phyloP scores from a whole-genome alignment of 2,797 vertebrate species.

The Siniperca obscura region DNA sequence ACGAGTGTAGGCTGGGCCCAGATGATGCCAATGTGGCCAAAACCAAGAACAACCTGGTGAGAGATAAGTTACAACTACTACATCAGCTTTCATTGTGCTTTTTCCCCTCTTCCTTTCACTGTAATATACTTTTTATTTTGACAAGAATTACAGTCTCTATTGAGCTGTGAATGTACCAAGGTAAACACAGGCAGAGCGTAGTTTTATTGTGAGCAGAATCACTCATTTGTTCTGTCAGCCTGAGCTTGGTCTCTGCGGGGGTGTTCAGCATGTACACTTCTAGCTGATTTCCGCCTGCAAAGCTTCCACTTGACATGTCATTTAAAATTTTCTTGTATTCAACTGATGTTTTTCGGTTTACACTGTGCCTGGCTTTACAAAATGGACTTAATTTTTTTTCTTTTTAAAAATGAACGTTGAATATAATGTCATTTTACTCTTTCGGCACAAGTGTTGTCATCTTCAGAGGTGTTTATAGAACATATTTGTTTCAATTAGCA shows the following conservation, averaged over 20 bases:
- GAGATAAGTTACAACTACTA: constrained; percentile 12
- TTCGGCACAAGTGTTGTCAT: background rate
- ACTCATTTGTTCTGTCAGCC: constrained; percentile 18
- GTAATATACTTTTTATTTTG: background rate
- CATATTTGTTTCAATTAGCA: background rate
- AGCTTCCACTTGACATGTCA: constrained; percentile 5
- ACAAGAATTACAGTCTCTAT: background rate
- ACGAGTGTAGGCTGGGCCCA: constrained; percentile 92
- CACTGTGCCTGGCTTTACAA: background rate
- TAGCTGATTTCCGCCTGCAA: constrained; percentile 12
- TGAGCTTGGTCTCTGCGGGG: constrained; percentile 1
- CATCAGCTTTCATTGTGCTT: background rate
- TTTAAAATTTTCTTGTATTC: constrained; percentile 1
- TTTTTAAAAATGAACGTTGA: too few species aligned
- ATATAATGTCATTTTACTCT: background rate
- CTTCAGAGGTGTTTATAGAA: background rate
- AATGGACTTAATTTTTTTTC: background rate
- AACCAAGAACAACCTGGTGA: constrained; percentile 98
- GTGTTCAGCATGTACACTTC: background rate
- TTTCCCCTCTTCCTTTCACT: background rate
- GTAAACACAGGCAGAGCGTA: constrained; percentile 1
- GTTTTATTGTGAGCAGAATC: constrained; percentile 16
- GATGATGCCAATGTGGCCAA: constrained; percentile 98
- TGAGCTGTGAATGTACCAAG: constrained; percentile 5
- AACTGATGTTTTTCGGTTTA: background rate